These are phyloP conservation scores for Salminus brasiliensis DNA, from an alignment of 2,113 vertebrate genomes.

Conservation along the genomic window DNA sequence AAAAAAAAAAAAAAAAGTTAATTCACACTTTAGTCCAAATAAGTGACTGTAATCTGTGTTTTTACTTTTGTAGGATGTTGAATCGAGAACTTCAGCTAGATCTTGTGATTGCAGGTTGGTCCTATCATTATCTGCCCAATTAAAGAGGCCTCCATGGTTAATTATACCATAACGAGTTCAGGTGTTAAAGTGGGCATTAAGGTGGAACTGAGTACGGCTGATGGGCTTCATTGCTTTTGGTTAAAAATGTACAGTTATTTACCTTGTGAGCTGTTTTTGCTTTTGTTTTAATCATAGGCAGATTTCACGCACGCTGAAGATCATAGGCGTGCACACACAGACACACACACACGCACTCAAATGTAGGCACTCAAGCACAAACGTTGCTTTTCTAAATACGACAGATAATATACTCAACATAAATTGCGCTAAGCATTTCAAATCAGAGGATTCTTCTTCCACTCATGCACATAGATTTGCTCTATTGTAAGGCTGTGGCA, in stretches of 20 bases:
- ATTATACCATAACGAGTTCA: conserved; percentile 50
- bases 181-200: conserved; percentile 46
- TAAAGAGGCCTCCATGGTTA: conserved; percentile 42
- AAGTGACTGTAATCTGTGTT: background rate
- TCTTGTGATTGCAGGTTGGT: conserved; percentile 18
- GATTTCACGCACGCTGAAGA: background rate
- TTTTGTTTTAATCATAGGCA: background rate
- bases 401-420: background rate
- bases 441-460: background rate
- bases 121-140: conserved; percentile 33
- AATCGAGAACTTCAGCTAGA: background rate
- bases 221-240: conserved; percentile 34
- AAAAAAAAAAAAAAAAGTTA: too few relatives aligned
- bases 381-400: background rate
- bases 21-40: too few relatives aligned
- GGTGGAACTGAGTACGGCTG: conserved; percentile 51
- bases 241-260: background rate
- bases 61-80: background rate
- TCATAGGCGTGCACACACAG: background rate
- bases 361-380: background rate
- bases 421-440: conserved; percentile 17
- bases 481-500: background rate
- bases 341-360: too few relatives aligned
- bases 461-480: conserved; percentile 1
- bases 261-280: background rate